Evolutionary conservation across 2,797 vertebrate genomes (phyloP).

Genomic region (Psittacula echo): DNA sequence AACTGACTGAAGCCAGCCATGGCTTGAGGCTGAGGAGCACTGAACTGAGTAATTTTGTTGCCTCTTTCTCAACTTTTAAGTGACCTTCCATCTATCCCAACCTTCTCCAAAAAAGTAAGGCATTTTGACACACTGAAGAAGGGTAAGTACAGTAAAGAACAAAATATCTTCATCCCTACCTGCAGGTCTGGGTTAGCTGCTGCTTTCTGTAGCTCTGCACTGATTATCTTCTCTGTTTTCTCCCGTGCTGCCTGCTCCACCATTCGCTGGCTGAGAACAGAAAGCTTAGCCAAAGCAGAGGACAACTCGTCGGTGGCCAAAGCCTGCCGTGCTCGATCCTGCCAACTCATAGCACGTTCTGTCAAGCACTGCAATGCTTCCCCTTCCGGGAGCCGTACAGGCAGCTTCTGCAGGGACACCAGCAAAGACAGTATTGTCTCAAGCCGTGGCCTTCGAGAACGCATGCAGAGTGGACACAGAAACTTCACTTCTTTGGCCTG

Average conservation of each 20-base stretch:
- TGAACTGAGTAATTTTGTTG: not conserved
- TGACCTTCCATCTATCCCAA: not conserved
- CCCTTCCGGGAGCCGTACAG: constrained; percentile 93
- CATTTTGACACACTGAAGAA: not conserved
- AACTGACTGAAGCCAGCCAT: not conserved
- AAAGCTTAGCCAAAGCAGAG: constrained; percentile 95
- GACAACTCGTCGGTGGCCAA: constrained; percentile 95
- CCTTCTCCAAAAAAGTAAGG: not conserved
- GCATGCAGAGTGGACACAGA: constrained; percentile 94
- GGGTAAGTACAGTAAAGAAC: not conserved
- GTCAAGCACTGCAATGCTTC: constrained; percentile 97
- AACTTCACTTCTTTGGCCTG: constrained; percentile 97
- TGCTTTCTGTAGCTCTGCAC: constrained; percentile 96
- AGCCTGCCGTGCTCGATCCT: constrained; percentile 94
- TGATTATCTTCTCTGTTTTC: constrained; percentile 98
- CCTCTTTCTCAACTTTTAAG: not conserved
- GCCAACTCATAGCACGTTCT: constrained; percentile 98
- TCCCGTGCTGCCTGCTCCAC: constrained; percentile 97
- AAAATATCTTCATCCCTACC: constrained; percentile 66
- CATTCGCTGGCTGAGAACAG: constrained; percentile 97
- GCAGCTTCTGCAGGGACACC: constrained; percentile 97
- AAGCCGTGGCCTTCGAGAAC: constrained; percentile 92
- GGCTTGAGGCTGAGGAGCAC: not conserved
- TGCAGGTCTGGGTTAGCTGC: constrained; percentile 97
- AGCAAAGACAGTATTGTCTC: constrained; percentile 96